Evolutionary conservation across 2,113 vertebrate species (phyloP).

Genomic region (Eclectus roratus): DNA sequence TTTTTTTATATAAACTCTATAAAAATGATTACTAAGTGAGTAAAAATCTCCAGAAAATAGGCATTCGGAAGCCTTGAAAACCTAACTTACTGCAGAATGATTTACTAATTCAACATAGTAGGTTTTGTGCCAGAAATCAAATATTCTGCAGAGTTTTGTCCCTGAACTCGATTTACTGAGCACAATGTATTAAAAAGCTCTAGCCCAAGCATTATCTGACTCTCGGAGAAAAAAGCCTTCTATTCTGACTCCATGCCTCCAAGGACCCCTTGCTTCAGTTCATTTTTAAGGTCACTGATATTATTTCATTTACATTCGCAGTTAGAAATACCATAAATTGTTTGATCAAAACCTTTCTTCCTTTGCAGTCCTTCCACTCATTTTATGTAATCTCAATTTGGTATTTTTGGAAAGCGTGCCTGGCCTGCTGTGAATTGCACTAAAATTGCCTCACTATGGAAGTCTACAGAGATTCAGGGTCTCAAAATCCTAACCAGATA

Average conservation of each 20-base stretch:
- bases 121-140: not conserved
- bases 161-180: constrained; percentile 5
- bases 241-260: not conserved
- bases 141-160: constrained; percentile 25
- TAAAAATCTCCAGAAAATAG: not conserved
- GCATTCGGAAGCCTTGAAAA: not conserved
- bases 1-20: not conserved
- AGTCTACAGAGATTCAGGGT: not conserved
- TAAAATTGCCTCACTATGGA: not conserved
- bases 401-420: constrained; percentile 30
- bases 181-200: constrained; percentile 15
- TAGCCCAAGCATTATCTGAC: not conserved
- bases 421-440: not conserved
- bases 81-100: not conserved
- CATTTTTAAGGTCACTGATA: constrained; percentile 41
- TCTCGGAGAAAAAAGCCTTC: not conserved
- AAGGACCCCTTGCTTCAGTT: constrained; percentile 7
- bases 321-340: constrained; percentile 23
- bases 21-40: not conserved
- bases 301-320: constrained; percentile 30
- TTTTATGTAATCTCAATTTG: not conserved
- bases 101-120: not conserved
- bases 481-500: not conserved
- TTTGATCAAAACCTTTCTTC: not conserved
- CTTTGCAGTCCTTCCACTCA: not conserved